Conservation (phyloP, 2,797 vertebrate genomes). For the Alcedo quadribrachys region DNA sequence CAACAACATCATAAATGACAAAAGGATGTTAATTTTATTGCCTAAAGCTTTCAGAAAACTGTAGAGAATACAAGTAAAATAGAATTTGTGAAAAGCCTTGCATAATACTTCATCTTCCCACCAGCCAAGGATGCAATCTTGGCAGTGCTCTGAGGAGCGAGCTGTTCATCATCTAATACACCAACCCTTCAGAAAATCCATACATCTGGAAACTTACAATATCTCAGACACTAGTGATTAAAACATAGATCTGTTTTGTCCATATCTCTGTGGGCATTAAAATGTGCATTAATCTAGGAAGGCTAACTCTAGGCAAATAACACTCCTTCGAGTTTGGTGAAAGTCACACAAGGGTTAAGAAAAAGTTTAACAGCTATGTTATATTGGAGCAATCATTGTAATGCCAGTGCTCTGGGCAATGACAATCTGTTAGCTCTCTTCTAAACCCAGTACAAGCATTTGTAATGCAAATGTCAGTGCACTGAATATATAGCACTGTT, state of each 20-base stretch:
- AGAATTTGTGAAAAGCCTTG: constrained; percentile 49
- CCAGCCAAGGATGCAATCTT: constrained; percentile 7
- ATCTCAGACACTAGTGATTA: constrained; percentile 63
- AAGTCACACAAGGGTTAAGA: constrained; percentile 65
- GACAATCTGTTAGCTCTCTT: constrained; percentile 73
- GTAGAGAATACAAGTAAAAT: not conserved
- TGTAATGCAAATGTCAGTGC: constrained; percentile 68
- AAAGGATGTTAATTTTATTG: not conserved
- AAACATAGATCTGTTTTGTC: constrained; percentile 44
- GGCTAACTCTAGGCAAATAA: not conserved
- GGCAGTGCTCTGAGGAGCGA: not conserved
- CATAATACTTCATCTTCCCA: constrained; percentile 43
- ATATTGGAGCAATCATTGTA: constrained; percentile 46
- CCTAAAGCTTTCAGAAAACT: constrained; percentile 24
- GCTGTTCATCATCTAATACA: constrained; percentile 22
- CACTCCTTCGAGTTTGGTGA: not conserved
- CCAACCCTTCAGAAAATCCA: constrained; percentile 60
- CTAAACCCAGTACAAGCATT: constrained; percentile 53
- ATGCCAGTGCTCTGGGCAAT: constrained; percentile 68
- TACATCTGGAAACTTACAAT: constrained; percentile 56
- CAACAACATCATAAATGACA: not conserved
- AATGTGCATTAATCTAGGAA: not conserved
- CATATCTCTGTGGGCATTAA: not conserved
- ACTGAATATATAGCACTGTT: constrained; percentile 45
- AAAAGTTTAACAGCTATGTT: constrained; percentile 44